Conservation (phyloP, 1,140 invertebrate species). For the Subanguina moxae region DNA sequence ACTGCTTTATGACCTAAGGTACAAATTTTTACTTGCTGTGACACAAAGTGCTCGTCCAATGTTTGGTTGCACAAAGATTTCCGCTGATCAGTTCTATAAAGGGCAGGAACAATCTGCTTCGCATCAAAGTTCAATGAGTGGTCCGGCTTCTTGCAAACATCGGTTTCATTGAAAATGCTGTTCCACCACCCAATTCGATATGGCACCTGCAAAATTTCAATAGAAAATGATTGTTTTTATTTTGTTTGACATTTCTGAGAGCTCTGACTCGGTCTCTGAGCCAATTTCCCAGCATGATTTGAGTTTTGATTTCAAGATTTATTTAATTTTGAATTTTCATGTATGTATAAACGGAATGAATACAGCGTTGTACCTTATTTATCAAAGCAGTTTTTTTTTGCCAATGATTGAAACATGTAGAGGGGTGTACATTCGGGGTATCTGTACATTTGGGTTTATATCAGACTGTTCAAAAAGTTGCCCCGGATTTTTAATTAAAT, state of each 20-base stretch:
- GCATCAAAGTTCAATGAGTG: constrained; percentile 8
- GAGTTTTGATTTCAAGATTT: no score
- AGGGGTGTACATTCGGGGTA: no score
- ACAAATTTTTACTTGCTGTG: constrained; percentile 12
- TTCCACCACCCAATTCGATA: constrained; percentile 38
- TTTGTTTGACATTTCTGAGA: no score
- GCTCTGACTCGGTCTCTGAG: background rate
- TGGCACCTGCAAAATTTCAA: background rate
- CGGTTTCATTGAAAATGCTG: constrained; percentile 9
- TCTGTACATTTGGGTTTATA: no score
- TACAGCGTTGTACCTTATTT: no score
- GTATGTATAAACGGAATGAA: no score
- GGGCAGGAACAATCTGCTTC: constrained; percentile 20
- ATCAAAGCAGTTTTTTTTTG: no score
- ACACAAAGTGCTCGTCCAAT: background rate
- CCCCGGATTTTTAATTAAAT: no score
- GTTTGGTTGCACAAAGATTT: constrained; percentile 18
- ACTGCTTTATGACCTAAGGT: constrained; percentile 1
- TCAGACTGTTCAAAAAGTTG: no score
- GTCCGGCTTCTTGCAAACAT: constrained; percentile 29
- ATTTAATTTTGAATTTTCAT: no score
- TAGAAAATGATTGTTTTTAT: no score
- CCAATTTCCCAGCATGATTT: background rate
- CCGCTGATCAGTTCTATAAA: constrained; percentile 3
- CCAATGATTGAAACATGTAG: no score